A percentile compares a stretch with the other conserved stretches of the same genome.
phyloP scores from a whole-genome alignment of 1,140 invertebrate genomes.

The Lucilia cuprina region DNA sequence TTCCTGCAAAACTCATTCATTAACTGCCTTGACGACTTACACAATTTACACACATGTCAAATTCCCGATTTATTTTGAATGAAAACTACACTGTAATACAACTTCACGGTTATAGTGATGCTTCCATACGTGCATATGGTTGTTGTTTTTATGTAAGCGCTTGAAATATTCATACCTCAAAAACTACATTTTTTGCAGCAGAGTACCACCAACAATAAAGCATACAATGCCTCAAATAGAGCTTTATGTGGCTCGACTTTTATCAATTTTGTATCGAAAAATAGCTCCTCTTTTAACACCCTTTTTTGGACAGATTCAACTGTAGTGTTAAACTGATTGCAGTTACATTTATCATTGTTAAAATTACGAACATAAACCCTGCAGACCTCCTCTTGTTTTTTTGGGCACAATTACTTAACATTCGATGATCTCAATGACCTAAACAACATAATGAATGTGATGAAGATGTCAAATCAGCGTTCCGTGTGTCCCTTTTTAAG shows the following conservation, averaged over 20 bases:
- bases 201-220: background rate
- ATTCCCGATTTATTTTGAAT: background rate
- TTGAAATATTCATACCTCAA: background rate
- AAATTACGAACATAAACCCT: no score
- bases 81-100: background rate
- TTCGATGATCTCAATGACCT: background rate
- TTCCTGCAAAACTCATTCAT: background rate
- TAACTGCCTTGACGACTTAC: background rate
- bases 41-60: background rate
- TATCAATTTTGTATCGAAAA: background rate
- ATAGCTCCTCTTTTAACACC: background rate
- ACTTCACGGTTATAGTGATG: background rate
- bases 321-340: background rate
- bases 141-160: background rate
- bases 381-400: no score
- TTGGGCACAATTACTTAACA: no score
- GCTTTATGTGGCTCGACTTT: background rate
- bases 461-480: background rate
- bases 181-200: background rate
- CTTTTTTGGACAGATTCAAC: background rate
- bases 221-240: background rate
- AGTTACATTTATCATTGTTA: no score
- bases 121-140: background rate
- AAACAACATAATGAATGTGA: background rate
- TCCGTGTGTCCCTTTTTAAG: background rate